Conservation (phyloP, 2,797 vertebrate genomes). For the Saxicola maurus region DNA sequence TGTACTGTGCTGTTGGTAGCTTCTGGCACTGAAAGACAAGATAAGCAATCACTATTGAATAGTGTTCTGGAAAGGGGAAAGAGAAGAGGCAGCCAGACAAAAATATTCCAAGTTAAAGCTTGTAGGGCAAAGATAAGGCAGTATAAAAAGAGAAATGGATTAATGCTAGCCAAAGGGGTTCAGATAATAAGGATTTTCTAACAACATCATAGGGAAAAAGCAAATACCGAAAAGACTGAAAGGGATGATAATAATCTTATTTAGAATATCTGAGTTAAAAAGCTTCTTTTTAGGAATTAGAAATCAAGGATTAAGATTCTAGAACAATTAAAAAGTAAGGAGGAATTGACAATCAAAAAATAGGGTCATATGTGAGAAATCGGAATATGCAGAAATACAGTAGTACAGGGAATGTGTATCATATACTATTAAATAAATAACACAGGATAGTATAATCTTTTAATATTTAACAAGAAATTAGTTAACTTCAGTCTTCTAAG, state of each 20-base stretch:
- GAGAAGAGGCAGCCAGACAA: conserved; percentile 33
- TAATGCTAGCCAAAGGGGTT: conserved; percentile 48
- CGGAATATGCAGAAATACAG: background rate
- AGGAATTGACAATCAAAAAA: background rate
- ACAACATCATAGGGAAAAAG: conserved; percentile 8
- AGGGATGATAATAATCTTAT: conserved; percentile 24
- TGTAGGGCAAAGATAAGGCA: conserved; percentile 46
- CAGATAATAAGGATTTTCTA: conserved; percentile 55
- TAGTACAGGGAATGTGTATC: background rate
- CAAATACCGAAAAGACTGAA: background rate
- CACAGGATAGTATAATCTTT: background rate
- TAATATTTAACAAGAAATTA: background rate
- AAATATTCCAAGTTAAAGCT: conserved; percentile 27
- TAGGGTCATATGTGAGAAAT: background rate
- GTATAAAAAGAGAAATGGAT: conserved; percentile 43
- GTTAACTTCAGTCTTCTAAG: background rate
- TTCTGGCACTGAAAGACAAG: conserved; percentile 44
- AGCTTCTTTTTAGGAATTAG: background rate
- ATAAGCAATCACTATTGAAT: conserved; percentile 42
- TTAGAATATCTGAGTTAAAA: conserved; percentile 16
- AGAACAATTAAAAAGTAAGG: background rate
- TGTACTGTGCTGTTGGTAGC: conserved; percentile 1
- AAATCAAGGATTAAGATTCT: background rate
- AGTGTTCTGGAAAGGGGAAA: conserved; percentile 12
- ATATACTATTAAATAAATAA: background rate